Conservation (phyloP, 2,797 vertebrate genomes). For the Crenuchus spilurus region DNA sequence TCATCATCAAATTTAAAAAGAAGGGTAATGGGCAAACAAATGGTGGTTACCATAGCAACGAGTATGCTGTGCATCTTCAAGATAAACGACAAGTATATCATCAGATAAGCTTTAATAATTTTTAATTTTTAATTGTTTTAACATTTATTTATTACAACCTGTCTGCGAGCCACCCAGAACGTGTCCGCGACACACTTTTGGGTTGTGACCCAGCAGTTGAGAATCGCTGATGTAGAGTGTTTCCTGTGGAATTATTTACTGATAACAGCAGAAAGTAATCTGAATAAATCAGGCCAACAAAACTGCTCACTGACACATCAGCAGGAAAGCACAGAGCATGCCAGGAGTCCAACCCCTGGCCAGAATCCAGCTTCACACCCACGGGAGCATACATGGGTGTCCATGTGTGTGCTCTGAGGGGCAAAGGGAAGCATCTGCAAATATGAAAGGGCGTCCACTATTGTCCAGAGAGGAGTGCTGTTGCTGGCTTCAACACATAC, state of each 20-base stretch:
- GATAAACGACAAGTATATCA: too few species aligned
- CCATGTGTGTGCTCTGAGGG: not conserved
- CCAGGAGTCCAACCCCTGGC: slow-evolving; percentile 2
- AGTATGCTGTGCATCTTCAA: too few species aligned
- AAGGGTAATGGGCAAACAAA: too few species aligned
- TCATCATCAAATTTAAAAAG: too few species aligned
- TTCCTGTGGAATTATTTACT: slow-evolving; percentile 31
- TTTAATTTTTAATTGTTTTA: too few species aligned
- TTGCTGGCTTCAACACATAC: not conserved
- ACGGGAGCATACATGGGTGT: not conserved
- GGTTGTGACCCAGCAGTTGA: too few species aligned
- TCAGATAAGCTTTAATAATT: too few species aligned
- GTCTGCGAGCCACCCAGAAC: too few species aligned
- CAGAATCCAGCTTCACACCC: not conserved
- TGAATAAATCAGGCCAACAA: not conserved
- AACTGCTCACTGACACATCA: slow-evolving; percentile 6
- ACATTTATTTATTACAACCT: too few species aligned
- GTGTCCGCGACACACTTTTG: too few species aligned
- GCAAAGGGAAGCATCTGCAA: slow-evolving; percentile 28
- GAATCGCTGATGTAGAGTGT: too few species aligned
- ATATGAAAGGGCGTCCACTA: slow-evolving; percentile 3
- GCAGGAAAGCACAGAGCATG: slow-evolving; percentile 19
- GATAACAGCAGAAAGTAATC: slow-evolving; percentile 10
- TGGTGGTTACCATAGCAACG: too few species aligned
- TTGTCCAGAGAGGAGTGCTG: not conserved